phyloP scores from a whole-genome alignment of 2,797 vertebrate genomes.

The Mus minutoides region DNA sequence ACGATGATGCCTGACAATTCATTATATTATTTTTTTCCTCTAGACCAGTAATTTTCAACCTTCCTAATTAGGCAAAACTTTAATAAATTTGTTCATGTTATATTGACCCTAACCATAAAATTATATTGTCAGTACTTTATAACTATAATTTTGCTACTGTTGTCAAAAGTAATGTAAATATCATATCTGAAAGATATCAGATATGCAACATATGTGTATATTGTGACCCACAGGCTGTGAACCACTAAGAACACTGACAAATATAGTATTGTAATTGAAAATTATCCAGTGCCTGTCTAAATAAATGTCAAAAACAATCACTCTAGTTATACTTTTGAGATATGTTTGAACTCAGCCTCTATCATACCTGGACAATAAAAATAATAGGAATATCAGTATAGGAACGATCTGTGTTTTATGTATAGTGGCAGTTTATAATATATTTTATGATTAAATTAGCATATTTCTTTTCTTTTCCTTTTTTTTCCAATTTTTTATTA shows the following conservation, averaged over 20 bases:
- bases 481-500: too few species aligned
- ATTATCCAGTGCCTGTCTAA: neutral
- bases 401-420: neutral
- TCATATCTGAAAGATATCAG: neutral
- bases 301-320: neutral
- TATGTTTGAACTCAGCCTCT: neutral
- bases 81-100: neutral
- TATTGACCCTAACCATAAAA: neutral
- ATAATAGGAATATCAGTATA: neutral
- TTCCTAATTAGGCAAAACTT: neutral
- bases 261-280: neutral
- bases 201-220: neutral
- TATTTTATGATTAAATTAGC: constrained; percentile 27
- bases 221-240: neutral
- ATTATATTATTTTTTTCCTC: neutral
- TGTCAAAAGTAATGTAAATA: neutral
- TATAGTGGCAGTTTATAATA: neutral
- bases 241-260: neutral
- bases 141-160: neutral
- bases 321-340: neutral
- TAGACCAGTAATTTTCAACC: neutral
- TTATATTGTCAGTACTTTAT: neutral
- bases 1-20: neutral
- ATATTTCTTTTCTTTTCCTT: too few species aligned
- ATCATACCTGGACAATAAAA: neutral